A percentile compares a stretch with the other conserved stretches of the same genome.
Conservation (phyloP, 2,888 invertebrate species). For the Ditula angustiorana region DNA sequence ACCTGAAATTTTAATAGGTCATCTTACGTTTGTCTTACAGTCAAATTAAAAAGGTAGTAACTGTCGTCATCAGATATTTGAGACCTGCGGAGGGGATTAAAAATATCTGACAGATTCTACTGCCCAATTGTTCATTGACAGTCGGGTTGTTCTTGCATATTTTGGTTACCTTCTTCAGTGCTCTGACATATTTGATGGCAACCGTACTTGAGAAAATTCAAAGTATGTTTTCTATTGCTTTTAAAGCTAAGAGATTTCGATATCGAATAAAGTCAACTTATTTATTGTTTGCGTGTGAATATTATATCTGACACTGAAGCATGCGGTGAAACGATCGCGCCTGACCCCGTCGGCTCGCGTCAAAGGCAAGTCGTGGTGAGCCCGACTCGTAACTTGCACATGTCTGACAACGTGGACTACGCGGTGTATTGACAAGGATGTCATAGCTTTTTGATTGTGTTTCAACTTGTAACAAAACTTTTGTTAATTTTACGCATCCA, state of each 20-base stretch:
- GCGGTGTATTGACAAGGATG: slow-evolving; percentile 52
- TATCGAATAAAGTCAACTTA: not conserved
- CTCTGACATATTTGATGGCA: too few relatives aligned
- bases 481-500: too few relatives aligned
- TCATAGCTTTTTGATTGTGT: slow-evolving; percentile 17
- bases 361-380: slow-evolving; percentile 54
- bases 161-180: too few relatives aligned
- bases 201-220: too few relatives aligned
- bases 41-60: too few relatives aligned
- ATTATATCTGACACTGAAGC: slow-evolving; percentile 54
- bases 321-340: slow-evolving; percentile 61
- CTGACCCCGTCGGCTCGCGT: slow-evolving; percentile 61
- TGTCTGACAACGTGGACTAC: slow-evolving; percentile 49
- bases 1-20: not conserved
- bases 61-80: too few relatives aligned
- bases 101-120: too few relatives aligned
- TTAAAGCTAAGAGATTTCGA: not conserved
- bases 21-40: not conserved
- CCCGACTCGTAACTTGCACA: slow-evolving; percentile 46
- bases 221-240: not conserved
- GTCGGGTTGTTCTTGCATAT: too few relatives aligned
- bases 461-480: too few relatives aligned
- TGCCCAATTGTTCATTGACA: too few relatives aligned
- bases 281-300: slow-evolving; percentile 56
- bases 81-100: too few relatives aligned